Evolutionary conservation across 2,888 invertebrate genomes (phyloP).

Genomic region (Pterostichus madidus): DNA sequence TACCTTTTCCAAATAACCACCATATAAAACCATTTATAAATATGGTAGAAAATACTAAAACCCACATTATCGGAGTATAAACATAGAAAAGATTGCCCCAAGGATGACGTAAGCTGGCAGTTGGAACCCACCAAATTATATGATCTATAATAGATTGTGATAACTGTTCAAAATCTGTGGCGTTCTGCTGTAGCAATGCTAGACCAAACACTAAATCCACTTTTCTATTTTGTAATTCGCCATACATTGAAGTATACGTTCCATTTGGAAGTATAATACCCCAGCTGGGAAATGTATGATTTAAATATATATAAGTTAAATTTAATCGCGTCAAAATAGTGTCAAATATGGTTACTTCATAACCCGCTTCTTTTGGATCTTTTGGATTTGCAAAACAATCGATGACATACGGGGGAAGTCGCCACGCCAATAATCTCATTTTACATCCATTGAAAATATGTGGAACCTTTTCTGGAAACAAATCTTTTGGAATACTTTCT

Average conservation of each 20-base stretch:
- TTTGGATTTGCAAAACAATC: slow-evolving; percentile 51
- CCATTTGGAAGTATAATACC: slow-evolving; percentile 77
- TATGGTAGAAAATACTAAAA: slow-evolving; percentile 9
- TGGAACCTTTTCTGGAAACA: slow-evolving; percentile 59
- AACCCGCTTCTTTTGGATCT: slow-evolving; percentile 67
- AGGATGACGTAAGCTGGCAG: background rate
- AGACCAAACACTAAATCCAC: slow-evolving; percentile 80
- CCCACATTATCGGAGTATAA: slow-evolving; percentile 29
- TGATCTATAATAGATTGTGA: background rate
- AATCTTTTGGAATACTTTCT: slow-evolving; percentile 5
- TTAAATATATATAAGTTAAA: slow-evolving; percentile 68
- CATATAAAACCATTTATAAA: slow-evolving; percentile 28
- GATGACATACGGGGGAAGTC: slow-evolving; percentile 69
- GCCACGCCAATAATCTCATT: slow-evolving; percentile 66
- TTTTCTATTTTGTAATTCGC: slow-evolving; percentile 74
- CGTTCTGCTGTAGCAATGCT: slow-evolving; percentile 69
- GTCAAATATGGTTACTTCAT: slow-evolving; percentile 68
- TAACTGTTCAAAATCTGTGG: background rate
- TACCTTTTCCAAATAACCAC: slow-evolving; percentile 1
- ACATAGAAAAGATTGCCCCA: slow-evolving; percentile 26
- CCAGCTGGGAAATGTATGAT: slow-evolving; percentile 70
- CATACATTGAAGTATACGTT: slow-evolving; percentile 79
- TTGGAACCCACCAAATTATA: slow-evolving; percentile 41
- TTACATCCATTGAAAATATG: slow-evolving; percentile 67
- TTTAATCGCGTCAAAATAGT: slow-evolving; percentile 68